A percentile compares a stretch with the other conserved stretches of the same genome.
Conservation (phyloP, 2,113 vertebrate species). For the Microcebus tavaratra region DNA sequence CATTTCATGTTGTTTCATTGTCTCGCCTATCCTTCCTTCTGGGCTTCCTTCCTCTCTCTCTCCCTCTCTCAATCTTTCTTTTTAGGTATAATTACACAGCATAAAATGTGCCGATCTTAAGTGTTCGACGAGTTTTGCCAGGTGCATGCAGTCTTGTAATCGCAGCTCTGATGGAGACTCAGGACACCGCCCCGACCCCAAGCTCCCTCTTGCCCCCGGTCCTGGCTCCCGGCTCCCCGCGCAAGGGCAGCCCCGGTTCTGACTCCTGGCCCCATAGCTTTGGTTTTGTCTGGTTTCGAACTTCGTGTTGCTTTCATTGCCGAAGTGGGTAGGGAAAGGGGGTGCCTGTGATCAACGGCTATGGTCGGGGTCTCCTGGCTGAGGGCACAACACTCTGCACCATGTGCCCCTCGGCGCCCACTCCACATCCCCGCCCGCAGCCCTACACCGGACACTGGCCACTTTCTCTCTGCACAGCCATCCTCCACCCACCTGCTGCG, state of each 20-base stretch:
- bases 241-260: fast-evolving
- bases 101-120: not conserved
- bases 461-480: not conserved
- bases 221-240: fast-evolving
- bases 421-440: fast-evolving
- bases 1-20: fast-evolving
- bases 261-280: fast-evolving
- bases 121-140: too few species aligned
- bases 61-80: not conserved
- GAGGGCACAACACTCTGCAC: too few species aligned
- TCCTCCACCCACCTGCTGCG: fast-evolving
- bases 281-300: not conserved
- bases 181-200: fast-evolving
- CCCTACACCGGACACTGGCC: not conserved
- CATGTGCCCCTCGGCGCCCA: fast-evolving
- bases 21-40: too few species aligned
- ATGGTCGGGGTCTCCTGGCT: not conserved
- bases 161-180: fast-evolving
- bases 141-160: not conserved
- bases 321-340: fast-evolving
- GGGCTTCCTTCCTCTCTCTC: not conserved
- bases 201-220: not conserved
- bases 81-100: not conserved
- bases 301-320: not conserved
- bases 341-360: fast-evolving